Percentiles rank a stretch among this genome's conserved stretches.
Evolutionary conservation across 2,797 vertebrate species (phyloP).

Genomic region (Momotus momota): DNA sequence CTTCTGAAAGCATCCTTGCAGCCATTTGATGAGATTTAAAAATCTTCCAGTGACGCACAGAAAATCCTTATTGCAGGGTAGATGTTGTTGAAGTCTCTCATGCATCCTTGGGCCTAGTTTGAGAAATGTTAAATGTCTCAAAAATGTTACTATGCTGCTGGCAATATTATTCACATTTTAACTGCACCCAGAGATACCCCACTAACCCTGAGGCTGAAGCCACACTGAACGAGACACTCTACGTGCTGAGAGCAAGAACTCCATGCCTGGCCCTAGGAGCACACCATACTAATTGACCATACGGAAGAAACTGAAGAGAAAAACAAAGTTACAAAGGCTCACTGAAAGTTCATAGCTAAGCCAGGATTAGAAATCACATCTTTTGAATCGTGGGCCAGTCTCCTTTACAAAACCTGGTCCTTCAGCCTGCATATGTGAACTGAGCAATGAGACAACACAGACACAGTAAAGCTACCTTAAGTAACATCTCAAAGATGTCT

Average conservation of each 20-base stretch:
- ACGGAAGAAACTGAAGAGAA: neutral
- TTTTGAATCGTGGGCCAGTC: neutral
- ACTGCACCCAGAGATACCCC: neutral
- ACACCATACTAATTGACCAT: accelerated
- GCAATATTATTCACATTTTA: neutral
- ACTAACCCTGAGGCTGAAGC: neutral
- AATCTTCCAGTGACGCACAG: neutral
- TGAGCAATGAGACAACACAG: neutral
- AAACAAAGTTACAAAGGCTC: neutral
- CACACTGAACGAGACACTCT: neutral
- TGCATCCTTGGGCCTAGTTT: neutral
- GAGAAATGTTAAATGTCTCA: neutral
- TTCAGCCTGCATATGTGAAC: neutral
- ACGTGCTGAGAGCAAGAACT: neutral
- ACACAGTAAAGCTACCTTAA: neutral
- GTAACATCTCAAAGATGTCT: neutral
- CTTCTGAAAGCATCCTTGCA: conserved; percentile 35
- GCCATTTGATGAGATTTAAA: neutral
- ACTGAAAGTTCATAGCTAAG: neutral
- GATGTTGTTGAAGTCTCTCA: neutral
- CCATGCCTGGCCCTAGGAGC: neutral
- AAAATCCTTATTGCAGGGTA: neutral
- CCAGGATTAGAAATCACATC: neutral
- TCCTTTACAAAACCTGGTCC: neutral
- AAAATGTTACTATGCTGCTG: neutral